Conservation (phyloP, 2,797 vertebrate species). For the Vultur gryphus region DNA sequence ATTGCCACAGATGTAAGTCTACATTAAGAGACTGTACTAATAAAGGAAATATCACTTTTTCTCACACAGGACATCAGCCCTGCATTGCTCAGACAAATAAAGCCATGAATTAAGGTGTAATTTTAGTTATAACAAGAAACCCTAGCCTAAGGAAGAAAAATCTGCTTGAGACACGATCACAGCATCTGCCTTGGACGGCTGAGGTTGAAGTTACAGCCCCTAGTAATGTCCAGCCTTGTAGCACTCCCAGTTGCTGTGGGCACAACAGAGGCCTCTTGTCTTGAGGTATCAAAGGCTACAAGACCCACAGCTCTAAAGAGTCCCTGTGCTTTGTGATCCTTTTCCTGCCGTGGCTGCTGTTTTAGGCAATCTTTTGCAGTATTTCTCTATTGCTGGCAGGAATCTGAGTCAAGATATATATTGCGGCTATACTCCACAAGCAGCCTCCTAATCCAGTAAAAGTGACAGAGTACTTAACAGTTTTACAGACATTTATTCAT, state of each 20-base stretch:
- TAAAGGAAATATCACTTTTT: constrained; percentile 56
- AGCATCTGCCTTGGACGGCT: not conserved
- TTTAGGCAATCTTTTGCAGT: not conserved
- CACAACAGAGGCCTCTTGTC: not conserved
- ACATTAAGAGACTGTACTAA: constrained; percentile 39
- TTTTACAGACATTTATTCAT: not conserved
- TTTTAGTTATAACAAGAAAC: constrained; percentile 31
- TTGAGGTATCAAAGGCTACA: not conserved
- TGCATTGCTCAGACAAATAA: constrained; percentile 56
- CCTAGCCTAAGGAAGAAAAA: not conserved
- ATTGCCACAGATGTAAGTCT: constrained; percentile 45
- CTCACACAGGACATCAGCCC: constrained; percentile 48
- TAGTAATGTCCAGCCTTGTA: not conserved
- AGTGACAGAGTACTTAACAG: not conserved
- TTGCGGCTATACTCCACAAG: not conserved
- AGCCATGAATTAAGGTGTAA: constrained; percentile 42
- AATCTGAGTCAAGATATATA: not conserved
- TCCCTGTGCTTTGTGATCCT: not conserved
- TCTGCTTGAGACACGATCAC: not conserved
- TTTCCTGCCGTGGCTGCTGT: not conserved
- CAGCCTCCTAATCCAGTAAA: not conserved
- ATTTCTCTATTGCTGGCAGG: not conserved
- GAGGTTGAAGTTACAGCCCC: not conserved
- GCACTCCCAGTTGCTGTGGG: not conserved
- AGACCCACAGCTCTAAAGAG: not conserved